Percentiles rank a stretch among this genome's conserved stretches.
Evolutionary conservation across 2,888 invertebrate genomes (phyloP).

Genomic region (Adineta ricciae): DNA sequence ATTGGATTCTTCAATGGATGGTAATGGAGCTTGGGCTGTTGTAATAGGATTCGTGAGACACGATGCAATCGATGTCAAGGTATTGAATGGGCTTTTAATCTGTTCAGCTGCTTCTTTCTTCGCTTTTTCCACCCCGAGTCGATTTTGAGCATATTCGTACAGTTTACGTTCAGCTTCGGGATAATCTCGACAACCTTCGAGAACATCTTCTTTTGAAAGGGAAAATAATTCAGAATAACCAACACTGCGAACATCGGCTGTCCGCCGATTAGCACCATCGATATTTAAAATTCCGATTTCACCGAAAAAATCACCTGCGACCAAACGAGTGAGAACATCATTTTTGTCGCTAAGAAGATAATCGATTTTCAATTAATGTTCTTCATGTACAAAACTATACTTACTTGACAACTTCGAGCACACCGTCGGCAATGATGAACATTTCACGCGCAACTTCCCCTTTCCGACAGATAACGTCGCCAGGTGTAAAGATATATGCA

Average conservation of each 20-base stretch:
- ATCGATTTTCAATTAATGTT: not conserved
- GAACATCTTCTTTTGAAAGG: slow-evolving; percentile 41
- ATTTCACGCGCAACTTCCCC: slow-evolving; percentile 89
- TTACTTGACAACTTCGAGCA: slow-evolving; percentile 73
- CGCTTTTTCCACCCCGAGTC: not conserved
- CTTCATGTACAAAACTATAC: not conserved
- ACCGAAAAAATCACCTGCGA: slow-evolving; percentile 91
- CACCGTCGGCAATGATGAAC: slow-evolving; percentile 95
- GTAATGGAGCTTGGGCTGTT: not conserved
- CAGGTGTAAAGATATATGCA: slow-evolving; percentile 92
- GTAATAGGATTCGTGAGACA: not conserved
- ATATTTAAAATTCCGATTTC: slow-evolving; percentile 91
- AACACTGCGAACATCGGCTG: slow-evolving; percentile 42
- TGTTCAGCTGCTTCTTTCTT: not conserved
- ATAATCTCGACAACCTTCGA: slow-evolving; percentile 36
- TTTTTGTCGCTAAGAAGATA: slow-evolving; percentile 67
- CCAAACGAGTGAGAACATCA: slow-evolving; percentile 83
- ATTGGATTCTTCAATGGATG: not conserved
- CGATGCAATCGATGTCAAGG: not conserved
- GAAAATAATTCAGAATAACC: slow-evolving; percentile 42
- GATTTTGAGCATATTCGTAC: slow-evolving; percentile 16
- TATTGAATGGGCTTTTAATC: not conserved
- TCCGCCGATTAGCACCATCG: slow-evolving; percentile 66
- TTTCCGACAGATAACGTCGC: slow-evolving; percentile 87
- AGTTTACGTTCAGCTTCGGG: slow-evolving; percentile 30